Evolutionary conservation across 2,888 invertebrate species (phyloP).

Genomic region (Nomada hirtipes): DNA sequence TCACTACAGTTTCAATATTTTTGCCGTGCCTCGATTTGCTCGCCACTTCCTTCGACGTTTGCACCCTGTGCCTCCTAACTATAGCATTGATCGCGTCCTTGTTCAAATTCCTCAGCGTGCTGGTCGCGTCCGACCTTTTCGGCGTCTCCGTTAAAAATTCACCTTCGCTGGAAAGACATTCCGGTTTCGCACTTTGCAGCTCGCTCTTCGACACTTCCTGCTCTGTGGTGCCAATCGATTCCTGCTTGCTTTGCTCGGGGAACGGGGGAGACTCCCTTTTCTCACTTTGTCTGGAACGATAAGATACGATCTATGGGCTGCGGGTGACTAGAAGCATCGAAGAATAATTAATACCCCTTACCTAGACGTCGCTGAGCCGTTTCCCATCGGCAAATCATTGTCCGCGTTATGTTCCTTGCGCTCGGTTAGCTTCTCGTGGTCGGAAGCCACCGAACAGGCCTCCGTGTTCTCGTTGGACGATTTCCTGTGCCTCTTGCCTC

Average conservation of each 20-base stretch:
- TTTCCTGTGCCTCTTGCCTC: constrained; percentile 21
- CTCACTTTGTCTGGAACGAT: background rate
- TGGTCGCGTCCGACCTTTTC: constrained; percentile 31
- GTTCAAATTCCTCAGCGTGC: constrained; percentile 53
- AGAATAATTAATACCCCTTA: background rate
- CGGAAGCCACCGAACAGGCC: background rate
- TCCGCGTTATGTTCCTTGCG: background rate
- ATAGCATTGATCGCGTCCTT: constrained; percentile 56
- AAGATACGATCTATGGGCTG: background rate
- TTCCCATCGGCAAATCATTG: background rate
- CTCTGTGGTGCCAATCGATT: background rate
- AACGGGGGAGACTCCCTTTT: background rate
- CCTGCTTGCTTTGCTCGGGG: background rate
- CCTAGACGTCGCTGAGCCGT: background rate
- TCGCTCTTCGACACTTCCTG: background rate
- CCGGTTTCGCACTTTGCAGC: background rate
- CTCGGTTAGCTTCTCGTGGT: constrained; percentile 13
- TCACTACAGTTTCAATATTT: constrained; percentile 17
- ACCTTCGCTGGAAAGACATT: constrained; percentile 26
- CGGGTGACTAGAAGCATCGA: too few species aligned
- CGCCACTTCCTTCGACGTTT: background rate
- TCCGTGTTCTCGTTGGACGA: constrained; percentile 35
- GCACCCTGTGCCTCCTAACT: constrained; percentile 23
- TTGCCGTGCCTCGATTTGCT: constrained; percentile 8
- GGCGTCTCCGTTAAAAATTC: constrained; percentile 21